Base-by-base conservation (phyloP, 2,113 vertebrate species). In the Anoura caudifer region DNA sequence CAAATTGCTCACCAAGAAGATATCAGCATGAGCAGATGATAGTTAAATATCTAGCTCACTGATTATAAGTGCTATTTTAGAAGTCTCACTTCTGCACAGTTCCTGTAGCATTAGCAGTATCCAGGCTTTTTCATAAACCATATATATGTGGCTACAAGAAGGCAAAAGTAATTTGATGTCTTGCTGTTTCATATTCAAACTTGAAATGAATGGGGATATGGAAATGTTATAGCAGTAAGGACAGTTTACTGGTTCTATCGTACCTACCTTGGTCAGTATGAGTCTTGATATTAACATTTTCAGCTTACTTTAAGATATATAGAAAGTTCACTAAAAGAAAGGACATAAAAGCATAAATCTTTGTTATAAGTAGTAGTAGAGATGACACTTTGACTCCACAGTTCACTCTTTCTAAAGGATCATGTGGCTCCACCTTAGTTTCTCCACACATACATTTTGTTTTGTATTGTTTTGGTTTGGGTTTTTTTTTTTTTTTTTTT, bases 131-230 rank as follows among this genome's bases (percentile, higher is more conserved):
- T 83, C 80, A 88, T 76, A 91, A 97, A 87, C 83, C 93, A 75
- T 5, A 83, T 43, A 38, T 56, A 69, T 56, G 75, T 61, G 75
- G 19, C 61, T 80, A 45, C 1, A 72, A 69, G 75, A 94, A 89
- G n/a, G 63, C 22, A 73, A 93, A 91, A 76, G 36, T 89, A 87
- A 95, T 91, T 96, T 94, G 63, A 72, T 36, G 4, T 59, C 83
- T 84, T 76, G 56, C 90, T 98, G 75, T 67, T 95, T 87, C n/a
- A 94, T 20, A 65, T 87, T 90, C 76, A 82, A 52, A 52, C 95
- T 87, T 77, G 43, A 86, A 72, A 67, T 83, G 20, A 93, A 76
- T 61, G 69, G 50, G 16, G 4, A 87, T 52, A 83, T 50, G 65
- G 65, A 94, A 85, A 93, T 82, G 91, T 50, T 75, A 70, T 45